These are phyloP conservation scores for Oryzias sinensis DNA, from an alignment of 2,797 vertebrate species.

Conservation along the genomic window DNA sequence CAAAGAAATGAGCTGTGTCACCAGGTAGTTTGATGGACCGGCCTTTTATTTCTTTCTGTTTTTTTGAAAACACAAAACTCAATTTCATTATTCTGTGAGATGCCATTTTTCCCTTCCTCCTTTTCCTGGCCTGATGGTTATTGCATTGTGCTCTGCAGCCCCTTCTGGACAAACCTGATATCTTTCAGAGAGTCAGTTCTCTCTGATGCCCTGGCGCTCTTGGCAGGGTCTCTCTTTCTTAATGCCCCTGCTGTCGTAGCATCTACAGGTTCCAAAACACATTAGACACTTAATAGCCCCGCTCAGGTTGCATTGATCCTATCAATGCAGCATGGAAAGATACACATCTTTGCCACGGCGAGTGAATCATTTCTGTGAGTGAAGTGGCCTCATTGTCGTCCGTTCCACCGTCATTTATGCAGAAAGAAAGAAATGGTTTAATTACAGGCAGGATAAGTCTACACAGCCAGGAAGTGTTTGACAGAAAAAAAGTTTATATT, in stretches of 20 bases:
- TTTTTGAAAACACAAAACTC: slow-evolving; percentile 19
- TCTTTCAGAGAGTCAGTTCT: slow-evolving; percentile 64
- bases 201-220: slow-evolving; percentile 73
- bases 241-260: slow-evolving; percentile 75
- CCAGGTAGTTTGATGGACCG: background rate
- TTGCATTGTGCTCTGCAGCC: slow-evolving; percentile 61
- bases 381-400: slow-evolving; percentile 40
- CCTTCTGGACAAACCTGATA: slow-evolving; percentile 74
- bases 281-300: slow-evolving; percentile 80
- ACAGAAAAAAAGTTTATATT: background rate
- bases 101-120: slow-evolving; percentile 53
- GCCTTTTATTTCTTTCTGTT: background rate
- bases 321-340: slow-evolving; percentile 68
- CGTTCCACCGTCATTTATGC: slow-evolving; percentile 36
- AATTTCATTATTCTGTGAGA: slow-evolving; percentile 44
- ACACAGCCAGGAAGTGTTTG: slow-evolving; percentile 25
- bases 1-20: too few relatives aligned
- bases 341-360: slow-evolving; percentile 60
- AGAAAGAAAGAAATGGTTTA: slow-evolving; percentile 26
- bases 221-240: slow-evolving; percentile 61
- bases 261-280: slow-evolving; percentile 78
- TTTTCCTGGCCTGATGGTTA: slow-evolving; percentile 30
- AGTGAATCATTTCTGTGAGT: slow-evolving; percentile 52
- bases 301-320: slow-evolving; percentile 77
- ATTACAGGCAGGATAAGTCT: slow-evolving; percentile 15